These are phyloP conservation scores for Archivesica marissinica DNA, from an alignment of 1,140 invertebrate species.

Conservation along the genomic window DNA sequence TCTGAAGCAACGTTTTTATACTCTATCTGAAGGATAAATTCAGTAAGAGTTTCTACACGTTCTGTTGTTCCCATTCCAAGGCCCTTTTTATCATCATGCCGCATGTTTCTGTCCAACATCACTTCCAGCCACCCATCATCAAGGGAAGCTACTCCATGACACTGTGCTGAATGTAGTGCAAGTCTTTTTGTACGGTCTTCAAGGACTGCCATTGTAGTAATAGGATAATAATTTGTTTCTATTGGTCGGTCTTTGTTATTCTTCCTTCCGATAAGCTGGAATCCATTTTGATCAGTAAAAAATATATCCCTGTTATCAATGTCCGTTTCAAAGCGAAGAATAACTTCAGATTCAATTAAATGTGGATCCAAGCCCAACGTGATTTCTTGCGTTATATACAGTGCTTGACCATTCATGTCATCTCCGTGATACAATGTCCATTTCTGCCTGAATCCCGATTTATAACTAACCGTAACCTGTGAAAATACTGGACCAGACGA, in stretches of 20 bases:
- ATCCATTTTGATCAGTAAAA: slow-evolving; percentile 96
- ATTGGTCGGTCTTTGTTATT: slow-evolving; percentile 88
- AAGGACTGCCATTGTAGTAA: slow-evolving; percentile 92
- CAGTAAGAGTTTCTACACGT: slow-evolving; percentile 90
- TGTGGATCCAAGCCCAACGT: background rate
- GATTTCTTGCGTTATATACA: slow-evolving; percentile 90
- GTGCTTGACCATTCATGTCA: slow-evolving; percentile 83
- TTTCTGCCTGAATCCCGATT: slow-evolving; percentile 32
- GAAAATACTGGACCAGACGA: slow-evolving; percentile 87
- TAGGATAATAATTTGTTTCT: slow-evolving; percentile 95
- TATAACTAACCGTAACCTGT: slow-evolving; percentile 88
- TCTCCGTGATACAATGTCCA: slow-evolving; percentile 36
- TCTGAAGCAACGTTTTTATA: slow-evolving; percentile 28
- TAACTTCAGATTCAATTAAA: slow-evolving; percentile 87
- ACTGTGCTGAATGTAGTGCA: slow-evolving; percentile 92
- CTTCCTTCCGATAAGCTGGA: slow-evolving; percentile 87
- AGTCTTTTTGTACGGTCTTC: slow-evolving; percentile 88
- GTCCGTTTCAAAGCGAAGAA: slow-evolving; percentile 93
- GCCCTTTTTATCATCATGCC: slow-evolving; percentile 94
- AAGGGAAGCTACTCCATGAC: slow-evolving; percentile 92
- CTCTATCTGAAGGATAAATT: slow-evolving; percentile 93
- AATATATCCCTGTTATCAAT: slow-evolving; percentile 87
- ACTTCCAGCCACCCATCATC: slow-evolving; percentile 93
- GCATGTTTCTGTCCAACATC: slow-evolving; percentile 93
- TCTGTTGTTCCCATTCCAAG: slow-evolving; percentile 95